phyloP scores from a whole-genome alignment of 2,113 vertebrate species.

The Lichenostomus cassidix region DNA sequence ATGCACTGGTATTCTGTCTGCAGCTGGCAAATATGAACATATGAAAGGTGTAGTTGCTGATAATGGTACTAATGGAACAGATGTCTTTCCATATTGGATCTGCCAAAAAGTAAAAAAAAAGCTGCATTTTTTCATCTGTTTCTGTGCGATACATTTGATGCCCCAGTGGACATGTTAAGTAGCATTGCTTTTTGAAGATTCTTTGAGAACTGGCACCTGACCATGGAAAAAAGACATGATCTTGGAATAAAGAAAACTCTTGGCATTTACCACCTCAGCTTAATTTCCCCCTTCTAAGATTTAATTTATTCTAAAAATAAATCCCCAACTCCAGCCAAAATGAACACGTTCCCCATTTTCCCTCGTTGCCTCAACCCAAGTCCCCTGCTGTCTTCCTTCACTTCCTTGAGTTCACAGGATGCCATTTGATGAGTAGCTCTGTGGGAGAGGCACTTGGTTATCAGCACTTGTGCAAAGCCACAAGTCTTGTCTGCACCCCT shows the following conservation, averaged over 20 bases:
- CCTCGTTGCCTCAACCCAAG: neutral
- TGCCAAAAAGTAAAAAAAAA: neutral
- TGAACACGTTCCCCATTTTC: neutral
- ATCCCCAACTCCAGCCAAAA: neutral
- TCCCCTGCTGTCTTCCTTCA: neutral
- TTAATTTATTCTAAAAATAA: neutral
- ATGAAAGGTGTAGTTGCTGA: slow-evolving; percentile 12
- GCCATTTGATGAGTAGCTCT: neutral
- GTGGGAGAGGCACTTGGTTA: neutral
- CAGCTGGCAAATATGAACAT: neutral
- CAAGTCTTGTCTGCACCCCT: neutral
- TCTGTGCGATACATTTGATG: neutral
- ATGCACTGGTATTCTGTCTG: neutral
- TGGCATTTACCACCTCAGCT: neutral
- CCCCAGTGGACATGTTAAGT: neutral
- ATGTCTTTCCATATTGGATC: neutral
- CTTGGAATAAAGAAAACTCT: neutral
- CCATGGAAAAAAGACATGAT: neutral
- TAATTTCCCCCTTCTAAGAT: neutral
- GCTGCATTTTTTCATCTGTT: neutral
- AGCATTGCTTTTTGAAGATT: neutral
- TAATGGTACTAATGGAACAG: neutral
- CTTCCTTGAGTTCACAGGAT: neutral
- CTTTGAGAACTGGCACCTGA: neutral
- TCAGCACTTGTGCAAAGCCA: neutral